Base-by-base conservation (phyloP, 1,140 invertebrate genomes). In the Neodiprion pinetum region DNA sequence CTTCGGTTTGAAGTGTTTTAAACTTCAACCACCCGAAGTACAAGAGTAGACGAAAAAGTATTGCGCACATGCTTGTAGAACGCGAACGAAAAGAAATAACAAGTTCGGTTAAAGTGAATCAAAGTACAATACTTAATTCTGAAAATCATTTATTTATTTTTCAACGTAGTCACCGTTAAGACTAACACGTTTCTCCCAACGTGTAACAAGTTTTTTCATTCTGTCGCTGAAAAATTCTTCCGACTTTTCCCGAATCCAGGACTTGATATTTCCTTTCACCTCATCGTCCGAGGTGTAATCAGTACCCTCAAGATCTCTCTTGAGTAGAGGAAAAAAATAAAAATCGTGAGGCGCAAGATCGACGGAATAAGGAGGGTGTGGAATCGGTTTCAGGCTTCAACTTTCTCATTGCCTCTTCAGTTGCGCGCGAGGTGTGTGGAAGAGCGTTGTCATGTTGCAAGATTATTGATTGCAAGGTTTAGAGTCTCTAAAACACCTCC, bases 131-230 rank as follows among this genome's bases (percentile, higher is more conserved):
- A 61, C 9, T 72, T 67, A 67, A 72, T 14, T 21, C 65, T 72
- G 23, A 72, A 72, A 72, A 72, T 72, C 48, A 72, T 72, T 47
- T 67, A 72, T 72, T 61, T 61, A 72, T 72, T 72, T 72, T 72
- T 66, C 4, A 28, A 49, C 70, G 0, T 28, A 4, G 0, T 71
- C 70, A 71, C 70, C 40, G 4, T 3, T 71, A 71, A 71, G 70
- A 21, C 53, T 61, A 61, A 61, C 53, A 61, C 53, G n/a, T 61
- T 61, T 61, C 53, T 61, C 53, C 53, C 1, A 67, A 73, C 61
- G 61, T 68, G 72, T 73, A 73, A 73, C 65, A 73, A 67, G 72
- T 73, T 73, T 73, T 73, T 67, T 73, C 61, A 67, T 73, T 73
- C 65, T 23, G 50, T 73, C 9, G 48, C 72, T 73, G 61, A 73